Conservation (phyloP, 2,888 invertebrate genomes). For the Drosophila barbarae region DNA sequence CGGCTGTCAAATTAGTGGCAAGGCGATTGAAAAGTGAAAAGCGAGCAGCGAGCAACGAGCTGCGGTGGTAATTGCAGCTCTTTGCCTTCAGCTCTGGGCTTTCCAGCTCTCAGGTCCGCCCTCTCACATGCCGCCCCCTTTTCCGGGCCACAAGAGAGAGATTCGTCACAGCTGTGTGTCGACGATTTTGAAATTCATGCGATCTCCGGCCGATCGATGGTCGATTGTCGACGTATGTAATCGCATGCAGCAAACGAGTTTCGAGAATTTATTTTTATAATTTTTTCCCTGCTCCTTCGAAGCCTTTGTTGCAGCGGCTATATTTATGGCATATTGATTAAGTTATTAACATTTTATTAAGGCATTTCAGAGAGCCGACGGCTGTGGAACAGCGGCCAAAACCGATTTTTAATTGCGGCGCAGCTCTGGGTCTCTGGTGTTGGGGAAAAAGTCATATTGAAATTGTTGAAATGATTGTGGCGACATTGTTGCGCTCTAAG, state of each 20-base stretch:
- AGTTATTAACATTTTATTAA: slow-evolving; percentile 73
- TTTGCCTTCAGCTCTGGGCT: slow-evolving; percentile 3
- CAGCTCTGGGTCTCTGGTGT: slow-evolving; percentile 1
- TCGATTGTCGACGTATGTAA: slow-evolving; percentile 57
- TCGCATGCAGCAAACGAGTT: slow-evolving; percentile 71
- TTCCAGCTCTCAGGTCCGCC: neutral
- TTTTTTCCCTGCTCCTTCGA: slow-evolving; percentile 35
- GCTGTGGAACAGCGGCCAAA: slow-evolving; percentile 57
- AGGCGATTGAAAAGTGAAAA: slow-evolving; percentile 71
- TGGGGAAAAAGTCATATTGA: slow-evolving; percentile 28
- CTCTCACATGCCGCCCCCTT: slow-evolving; percentile 24
- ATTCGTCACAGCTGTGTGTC: slow-evolving; percentile 70
- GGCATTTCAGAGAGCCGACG: slow-evolving; percentile 63
- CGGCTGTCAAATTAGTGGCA: slow-evolving; percentile 70
- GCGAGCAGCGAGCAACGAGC: slow-evolving; percentile 35
- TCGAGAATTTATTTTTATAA: slow-evolving; percentile 69
- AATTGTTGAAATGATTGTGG: slow-evolving; percentile 56
- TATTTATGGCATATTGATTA: slow-evolving; percentile 75
- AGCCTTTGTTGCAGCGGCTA: slow-evolving; percentile 48
- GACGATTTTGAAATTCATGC: slow-evolving; percentile 69
- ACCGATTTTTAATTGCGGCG: slow-evolving; percentile 51
- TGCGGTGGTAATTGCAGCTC: slow-evolving; percentile 46
- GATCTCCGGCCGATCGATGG: slow-evolving; percentile 61
- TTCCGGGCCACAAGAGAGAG: slow-evolving; percentile 42
- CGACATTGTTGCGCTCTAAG: slow-evolving; percentile 38